These are phyloP conservation scores for Invenusta paracnida DNA, from an alignment of 2,888 invertebrate genomes.

Conservation along the genomic window DNA sequence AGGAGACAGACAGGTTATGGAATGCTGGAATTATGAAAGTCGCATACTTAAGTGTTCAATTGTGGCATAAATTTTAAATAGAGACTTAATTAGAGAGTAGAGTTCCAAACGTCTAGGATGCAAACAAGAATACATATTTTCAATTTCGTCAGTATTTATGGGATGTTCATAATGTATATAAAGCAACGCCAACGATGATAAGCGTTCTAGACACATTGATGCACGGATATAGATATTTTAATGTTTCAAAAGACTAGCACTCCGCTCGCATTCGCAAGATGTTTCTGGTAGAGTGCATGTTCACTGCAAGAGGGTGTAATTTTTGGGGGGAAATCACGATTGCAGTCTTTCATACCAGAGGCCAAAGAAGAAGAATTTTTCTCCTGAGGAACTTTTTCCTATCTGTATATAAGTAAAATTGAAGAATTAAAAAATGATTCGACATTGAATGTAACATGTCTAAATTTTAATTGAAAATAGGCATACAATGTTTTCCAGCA, in stretches of 20 bases:
- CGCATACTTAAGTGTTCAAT: background rate
- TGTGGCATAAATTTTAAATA: background rate
- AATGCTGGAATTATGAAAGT: background rate
- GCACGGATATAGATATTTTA: too few relatives aligned
- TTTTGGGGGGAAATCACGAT: background rate
- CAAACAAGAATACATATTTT: background rate
- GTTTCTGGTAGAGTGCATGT: background rate
- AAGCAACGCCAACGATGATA: background rate
- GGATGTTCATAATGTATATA: background rate
- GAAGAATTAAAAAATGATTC: background rate
- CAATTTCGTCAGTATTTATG: background rate
- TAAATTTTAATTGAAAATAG: background rate
- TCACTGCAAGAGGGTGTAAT: background rate
- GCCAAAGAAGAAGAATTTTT: background rate
- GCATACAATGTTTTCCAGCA: background rate
- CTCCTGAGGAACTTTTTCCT: background rate
- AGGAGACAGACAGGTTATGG: too few relatives aligned
- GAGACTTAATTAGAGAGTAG: background rate
- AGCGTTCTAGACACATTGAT: background rate
- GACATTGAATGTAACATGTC: too few relatives aligned
- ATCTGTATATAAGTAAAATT: background rate
- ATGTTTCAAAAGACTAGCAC: too few relatives aligned
- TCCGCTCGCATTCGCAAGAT: too few relatives aligned
- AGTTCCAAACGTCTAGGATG: background rate
- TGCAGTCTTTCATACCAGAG: background rate